Percentiles rank a stretch among this genome's conserved stretches.
phyloP scores from a whole-genome alignment of 2,797 vertebrate species.

The Gambusia yucatana region DNA sequence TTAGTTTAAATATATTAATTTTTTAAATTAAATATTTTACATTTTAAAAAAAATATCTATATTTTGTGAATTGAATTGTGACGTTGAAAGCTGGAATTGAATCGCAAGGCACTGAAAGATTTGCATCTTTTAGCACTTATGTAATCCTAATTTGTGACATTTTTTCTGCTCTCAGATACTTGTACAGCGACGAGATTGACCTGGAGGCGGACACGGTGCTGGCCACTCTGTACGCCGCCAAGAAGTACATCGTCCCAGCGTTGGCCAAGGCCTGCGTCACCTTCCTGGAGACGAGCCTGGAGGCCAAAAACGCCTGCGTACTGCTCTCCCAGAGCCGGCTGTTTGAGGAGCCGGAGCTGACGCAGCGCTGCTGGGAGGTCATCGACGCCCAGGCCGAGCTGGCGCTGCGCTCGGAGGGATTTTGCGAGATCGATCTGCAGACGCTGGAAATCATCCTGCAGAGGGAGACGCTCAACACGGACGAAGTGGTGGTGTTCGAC shows the following conservation, averaged over 20 bases:
- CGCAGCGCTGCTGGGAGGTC: slow-evolving; percentile 97
- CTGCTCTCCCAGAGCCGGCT: slow-evolving; percentile 96
- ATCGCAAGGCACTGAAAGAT: too few species aligned
- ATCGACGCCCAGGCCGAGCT: slow-evolving; percentile 98
- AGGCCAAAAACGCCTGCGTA: slow-evolving; percentile 95
- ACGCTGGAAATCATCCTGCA: slow-evolving; percentile 92
- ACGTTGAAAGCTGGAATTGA: too few species aligned
- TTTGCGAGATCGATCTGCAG: slow-evolving; percentile 92
- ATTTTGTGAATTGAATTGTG: too few species aligned
- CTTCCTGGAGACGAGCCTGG: slow-evolving; percentile 96
- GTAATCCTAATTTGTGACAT: neutral
- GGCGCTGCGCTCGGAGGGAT: slow-evolving; percentile 91
- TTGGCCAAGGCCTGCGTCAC: slow-evolving; percentile 94
- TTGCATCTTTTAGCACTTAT: neutral
- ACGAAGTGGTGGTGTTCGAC: slow-evolving; percentile 92
- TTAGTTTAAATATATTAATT: too few species aligned
- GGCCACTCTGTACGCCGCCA: slow-evolving; percentile 94
- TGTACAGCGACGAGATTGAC: slow-evolving; percentile 98
- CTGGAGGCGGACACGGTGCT: slow-evolving; percentile 96
- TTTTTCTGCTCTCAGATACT: slow-evolving; percentile 82
- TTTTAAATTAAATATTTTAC: too few species aligned
- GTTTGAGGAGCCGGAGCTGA: slow-evolving; percentile 96
- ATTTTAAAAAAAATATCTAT: too few species aligned
- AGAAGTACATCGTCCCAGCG: slow-evolving; percentile 96
- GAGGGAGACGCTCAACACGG: slow-evolving; percentile 92